phyloP scores from a whole-genome alignment of 2,113 vertebrate species.

The Gambusia holbrooki region DNA sequence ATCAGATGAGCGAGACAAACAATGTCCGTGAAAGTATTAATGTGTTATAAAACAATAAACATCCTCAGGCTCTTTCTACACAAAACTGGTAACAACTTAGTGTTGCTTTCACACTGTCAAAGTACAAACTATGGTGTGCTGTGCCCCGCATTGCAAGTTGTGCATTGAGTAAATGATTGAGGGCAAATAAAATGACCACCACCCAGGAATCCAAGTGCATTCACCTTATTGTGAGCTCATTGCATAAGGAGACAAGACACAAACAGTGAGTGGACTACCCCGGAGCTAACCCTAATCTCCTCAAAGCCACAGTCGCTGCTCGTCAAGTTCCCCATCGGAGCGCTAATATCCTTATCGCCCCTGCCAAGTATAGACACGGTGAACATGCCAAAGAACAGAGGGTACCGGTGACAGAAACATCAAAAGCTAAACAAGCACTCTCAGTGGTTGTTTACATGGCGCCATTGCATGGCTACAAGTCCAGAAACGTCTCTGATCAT shows the following conservation, averaged over 20 bases:
- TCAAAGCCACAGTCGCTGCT: constrained; percentile 24
- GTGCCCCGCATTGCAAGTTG: not conserved
- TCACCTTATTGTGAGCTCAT: not conserved
- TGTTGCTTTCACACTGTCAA: not conserved
- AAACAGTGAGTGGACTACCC: constrained; percentile 28
- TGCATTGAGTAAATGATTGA: not conserved
- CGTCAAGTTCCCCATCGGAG: constrained; percentile 17
- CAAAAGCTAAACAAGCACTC: constrained; percentile 1
- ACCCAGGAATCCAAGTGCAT: constrained; percentile 4
- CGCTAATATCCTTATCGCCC: constrained; percentile 40
- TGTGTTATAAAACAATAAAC: not conserved
- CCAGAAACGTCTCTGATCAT: not conserved
- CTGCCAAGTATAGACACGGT: constrained; percentile 26
- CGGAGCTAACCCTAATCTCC: constrained; percentile 40
- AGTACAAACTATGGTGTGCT: not conserved
- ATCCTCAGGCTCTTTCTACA: constrained; percentile 6
- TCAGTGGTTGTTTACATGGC: constrained; percentile 8
- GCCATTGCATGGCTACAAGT: not conserved
- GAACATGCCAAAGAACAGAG: constrained; percentile 29
- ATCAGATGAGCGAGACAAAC: constrained; percentile 28
- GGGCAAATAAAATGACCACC: not conserved
- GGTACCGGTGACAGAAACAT: constrained; percentile 24
- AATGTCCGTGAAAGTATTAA: constrained; percentile 34
- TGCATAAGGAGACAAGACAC: constrained; percentile 34
- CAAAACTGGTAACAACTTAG: constrained; percentile 19